Percentiles rank a stretch among this genome's conserved stretches.
Conservation (phyloP, 2,888 invertebrate species). For the Ischnus inquisitorius region DNA sequence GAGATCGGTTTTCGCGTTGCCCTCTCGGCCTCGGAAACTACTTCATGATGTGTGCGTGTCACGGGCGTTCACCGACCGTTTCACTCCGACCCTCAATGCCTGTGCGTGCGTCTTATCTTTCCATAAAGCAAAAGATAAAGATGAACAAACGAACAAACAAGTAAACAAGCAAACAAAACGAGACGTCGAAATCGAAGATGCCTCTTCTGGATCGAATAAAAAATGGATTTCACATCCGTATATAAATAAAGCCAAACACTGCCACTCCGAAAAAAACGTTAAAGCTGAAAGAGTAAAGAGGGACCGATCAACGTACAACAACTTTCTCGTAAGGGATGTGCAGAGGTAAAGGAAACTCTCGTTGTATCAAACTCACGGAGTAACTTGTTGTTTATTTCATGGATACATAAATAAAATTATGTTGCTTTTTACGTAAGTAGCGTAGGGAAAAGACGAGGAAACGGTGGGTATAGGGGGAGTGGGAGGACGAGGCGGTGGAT, state of each 20-base stretch:
- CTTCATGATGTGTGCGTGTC: slow-evolving; percentile 16
- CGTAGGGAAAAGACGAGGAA: background rate
- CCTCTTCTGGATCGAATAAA: slow-evolving; percentile 9
- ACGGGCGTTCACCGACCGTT: slow-evolving; percentile 5
- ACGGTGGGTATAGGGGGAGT: background rate
- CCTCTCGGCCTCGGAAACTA: background rate
- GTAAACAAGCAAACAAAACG: background rate
- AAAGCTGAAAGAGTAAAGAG: slow-evolving; percentile 40
- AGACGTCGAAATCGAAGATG: background rate
- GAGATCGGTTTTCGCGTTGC: slow-evolving; percentile 1
- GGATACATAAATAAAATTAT: slow-evolving; percentile 47
- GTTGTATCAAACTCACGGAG: background rate
- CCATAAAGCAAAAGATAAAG: background rate
- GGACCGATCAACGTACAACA: slow-evolving; percentile 58
- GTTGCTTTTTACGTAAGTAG: slow-evolving; percentile 41
- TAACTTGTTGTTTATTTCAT: slow-evolving; percentile 34
- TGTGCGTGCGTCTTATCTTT: slow-evolving; percentile 6
- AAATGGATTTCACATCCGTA: background rate
- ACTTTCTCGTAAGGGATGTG: background rate
- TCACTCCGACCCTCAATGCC: slow-evolving; percentile 3
- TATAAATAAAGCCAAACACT: slow-evolving; percentile 64
- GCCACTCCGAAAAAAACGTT: slow-evolving; percentile 47
- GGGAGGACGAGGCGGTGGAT: background rate
- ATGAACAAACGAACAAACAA: background rate
- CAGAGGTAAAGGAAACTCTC: background rate